Evolutionary conservation across 2,113 vertebrate genomes (phyloP), one percentile per base, ranked within the genome.

Genomic region (Lepus europaeus): DNA sequence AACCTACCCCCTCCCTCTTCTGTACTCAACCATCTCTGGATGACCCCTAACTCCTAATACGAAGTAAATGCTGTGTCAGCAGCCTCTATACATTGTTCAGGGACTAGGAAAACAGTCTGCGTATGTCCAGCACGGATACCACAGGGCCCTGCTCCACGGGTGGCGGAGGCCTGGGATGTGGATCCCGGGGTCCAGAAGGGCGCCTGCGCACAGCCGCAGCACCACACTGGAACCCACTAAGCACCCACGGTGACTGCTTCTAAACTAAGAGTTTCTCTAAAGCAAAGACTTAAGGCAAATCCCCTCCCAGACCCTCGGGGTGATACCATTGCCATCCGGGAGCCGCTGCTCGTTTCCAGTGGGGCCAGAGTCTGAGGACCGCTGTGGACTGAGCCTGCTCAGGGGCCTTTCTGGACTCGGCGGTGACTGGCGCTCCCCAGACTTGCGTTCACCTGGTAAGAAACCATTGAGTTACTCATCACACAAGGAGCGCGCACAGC

Each of bases 381-480:
- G 3, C 31, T 82, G 61, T 6, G 98, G 93, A 25, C 97, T 97
- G 17, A 49, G 89, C 66, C 66, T 86, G 80, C 59, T 31, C 5
- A 14, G 1, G 33, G 95, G 94, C 29, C 87, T 72, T 87, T 68
- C 96, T 25, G 97, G 96, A 95, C 96, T 97, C 82, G 23, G 96
- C 0, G 39, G 33, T 0, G 33, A 13, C 0, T 9, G 45, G 12
- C 5, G 87, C 68, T 69, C 70, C 74, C 76, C 61, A 91, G 2
- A 17, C 14, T 5, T 59, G 22, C 9, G 64, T 63, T 94, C 98
- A 94, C 97, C 98, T 98, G 93, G 90, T 0, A 61, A 61, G 31
- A 94, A 49, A 80, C 17, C 29, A 59, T 39, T 29, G 13, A 12
- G n/a, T 87, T 2, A 76, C 68, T 76, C 5, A 33, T 7, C 13